Conservation (phyloP, 2,888 invertebrate species). For the Ennomos fuscantarius region DNA sequence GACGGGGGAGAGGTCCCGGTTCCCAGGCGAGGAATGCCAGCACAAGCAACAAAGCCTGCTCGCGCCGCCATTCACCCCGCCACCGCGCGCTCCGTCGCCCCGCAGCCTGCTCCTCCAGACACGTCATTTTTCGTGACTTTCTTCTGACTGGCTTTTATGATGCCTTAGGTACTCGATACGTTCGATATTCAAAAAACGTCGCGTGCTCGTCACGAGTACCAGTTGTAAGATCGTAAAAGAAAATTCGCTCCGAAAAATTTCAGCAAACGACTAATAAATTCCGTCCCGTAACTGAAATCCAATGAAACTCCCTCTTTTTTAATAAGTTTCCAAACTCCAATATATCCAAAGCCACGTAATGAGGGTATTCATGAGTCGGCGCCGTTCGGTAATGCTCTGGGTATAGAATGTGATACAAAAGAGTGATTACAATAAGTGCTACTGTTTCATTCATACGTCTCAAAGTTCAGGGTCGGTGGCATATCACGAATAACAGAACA, state of each 20-base stretch:
- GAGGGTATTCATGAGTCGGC: conserved; percentile 15
- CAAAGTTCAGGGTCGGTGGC: conserved; percentile 67
- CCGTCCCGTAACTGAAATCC: conserved; percentile 24
- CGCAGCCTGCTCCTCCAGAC: conserved; percentile 58
- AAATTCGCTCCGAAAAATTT: conserved; percentile 47
- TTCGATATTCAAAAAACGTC: conserved; percentile 63
- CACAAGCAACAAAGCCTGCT: conserved; percentile 82
- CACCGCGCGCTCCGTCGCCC: conserved; percentile 43
- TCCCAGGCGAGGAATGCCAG: conserved; percentile 84
- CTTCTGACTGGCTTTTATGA: conserved; percentile 68
- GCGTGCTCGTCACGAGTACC: conserved; percentile 53
- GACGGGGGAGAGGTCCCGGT: conserved; percentile 70
- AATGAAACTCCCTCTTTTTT: conserved; percentile 9
- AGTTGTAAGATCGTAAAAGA: conserved; percentile 51
- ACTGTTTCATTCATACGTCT: conserved; percentile 67
- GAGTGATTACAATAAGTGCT: conserved; percentile 55
- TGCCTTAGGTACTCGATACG: conserved; percentile 52
- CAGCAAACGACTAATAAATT: conserved; percentile 42
- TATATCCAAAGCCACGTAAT: conserved; percentile 12
- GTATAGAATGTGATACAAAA: conserved; percentile 24
- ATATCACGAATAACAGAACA: conserved; percentile 55
- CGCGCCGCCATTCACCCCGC: conserved; percentile 81
- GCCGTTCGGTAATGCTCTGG: conserved; percentile 9
- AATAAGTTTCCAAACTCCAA: conserved; percentile 22
- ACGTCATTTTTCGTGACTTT: conserved; percentile 77